Conservation (phyloP, 2,113 vertebrate species). For the Eudyptes chrysolophus region DNA sequence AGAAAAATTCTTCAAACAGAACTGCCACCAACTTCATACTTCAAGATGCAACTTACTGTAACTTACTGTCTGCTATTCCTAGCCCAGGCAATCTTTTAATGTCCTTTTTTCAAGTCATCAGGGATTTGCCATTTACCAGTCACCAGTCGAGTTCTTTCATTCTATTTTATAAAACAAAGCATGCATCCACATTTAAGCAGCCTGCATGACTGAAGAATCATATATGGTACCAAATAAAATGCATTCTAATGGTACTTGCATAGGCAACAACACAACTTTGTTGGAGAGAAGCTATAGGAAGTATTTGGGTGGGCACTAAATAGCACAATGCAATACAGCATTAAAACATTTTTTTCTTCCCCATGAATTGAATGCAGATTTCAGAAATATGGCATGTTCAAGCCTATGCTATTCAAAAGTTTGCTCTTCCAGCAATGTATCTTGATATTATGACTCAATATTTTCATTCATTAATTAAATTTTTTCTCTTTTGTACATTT, state of each 20-base stretch:
- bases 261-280: neutral
- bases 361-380: accelerated
- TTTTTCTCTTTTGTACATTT: neutral
- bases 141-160: neutral
- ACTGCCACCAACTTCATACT: neutral
- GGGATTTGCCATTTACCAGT: neutral
- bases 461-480: neutral
- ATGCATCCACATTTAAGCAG: neutral
- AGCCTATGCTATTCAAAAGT: neutral
- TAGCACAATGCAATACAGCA: neutral
- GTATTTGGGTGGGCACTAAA: neutral
- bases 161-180: neutral
- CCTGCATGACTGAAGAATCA: neutral
- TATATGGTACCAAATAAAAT: neutral
- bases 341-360: too few relatives aligned
- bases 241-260: neutral
- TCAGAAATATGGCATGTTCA: neutral
- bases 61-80: neutral
- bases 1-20: neutral
- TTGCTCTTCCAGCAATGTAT: neutral
- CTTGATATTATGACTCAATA: neutral
- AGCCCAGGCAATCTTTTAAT: neutral
- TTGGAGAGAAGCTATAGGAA: neutral
- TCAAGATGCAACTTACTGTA: neutral
- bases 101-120: neutral